A percentile compares a stretch with the other conserved stretches of the same genome.
These are phyloP conservation scores for Scaptomyza montana DNA, from an alignment of 1,140 invertebrate species.

Conservation along the genomic window DNA sequence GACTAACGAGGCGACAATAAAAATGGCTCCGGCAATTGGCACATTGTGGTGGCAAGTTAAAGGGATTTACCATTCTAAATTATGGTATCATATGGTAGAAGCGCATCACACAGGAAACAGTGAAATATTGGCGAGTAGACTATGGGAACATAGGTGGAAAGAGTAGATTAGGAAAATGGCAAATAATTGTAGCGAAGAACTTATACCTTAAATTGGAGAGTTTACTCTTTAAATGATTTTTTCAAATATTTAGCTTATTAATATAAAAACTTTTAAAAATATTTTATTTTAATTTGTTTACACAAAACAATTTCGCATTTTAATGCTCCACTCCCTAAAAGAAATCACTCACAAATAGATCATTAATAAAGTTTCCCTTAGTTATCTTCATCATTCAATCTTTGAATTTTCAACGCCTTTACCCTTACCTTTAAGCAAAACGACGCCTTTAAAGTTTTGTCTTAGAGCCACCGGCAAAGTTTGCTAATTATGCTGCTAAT, in stretches of 20 bases:
- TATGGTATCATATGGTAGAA: conserved; percentile 32
- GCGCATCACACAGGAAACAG: background rate
- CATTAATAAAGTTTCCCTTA: background rate
- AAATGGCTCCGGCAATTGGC: conserved; percentile 72
- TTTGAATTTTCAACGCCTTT: background rate
- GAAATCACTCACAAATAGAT: background rate
- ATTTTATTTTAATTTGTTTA: no score
- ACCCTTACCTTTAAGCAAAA: conserved; percentile 7
- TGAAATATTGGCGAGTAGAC: no score
- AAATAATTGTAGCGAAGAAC: no score
- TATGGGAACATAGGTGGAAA: no score
- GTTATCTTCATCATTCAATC: background rate
- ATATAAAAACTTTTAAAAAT: no score
- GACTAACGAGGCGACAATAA: conserved; percentile 78
- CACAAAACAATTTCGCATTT: no score
- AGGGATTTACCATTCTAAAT: conserved; percentile 72
- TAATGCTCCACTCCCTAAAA: no score
- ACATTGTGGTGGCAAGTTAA: conserved; percentile 74
- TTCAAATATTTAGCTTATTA: no score
- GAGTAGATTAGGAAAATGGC: no score
- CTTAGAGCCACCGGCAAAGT: conserved; percentile 15
- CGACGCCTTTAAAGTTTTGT: conserved; percentile 15
- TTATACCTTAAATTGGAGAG: no score
- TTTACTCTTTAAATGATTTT: no score
- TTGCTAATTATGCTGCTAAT: conserved; percentile 44